Percentiles rank a stretch among this genome's conserved stretches.
Conservation (phyloP, 2,888 invertebrate genomes). For the Athripsodes cinereus region DNA sequence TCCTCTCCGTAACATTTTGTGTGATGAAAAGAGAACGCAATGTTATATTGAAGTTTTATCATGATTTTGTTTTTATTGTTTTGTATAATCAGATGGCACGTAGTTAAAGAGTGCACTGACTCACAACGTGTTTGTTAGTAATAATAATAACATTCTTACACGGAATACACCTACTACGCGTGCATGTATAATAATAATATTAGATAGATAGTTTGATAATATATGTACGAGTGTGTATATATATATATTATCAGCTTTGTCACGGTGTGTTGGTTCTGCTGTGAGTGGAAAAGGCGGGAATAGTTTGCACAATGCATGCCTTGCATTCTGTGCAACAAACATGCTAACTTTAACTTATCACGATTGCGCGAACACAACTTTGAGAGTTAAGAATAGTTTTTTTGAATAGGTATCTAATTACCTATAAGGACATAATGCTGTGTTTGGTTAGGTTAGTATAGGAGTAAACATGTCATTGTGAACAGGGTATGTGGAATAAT, state of each 20-base stretch:
- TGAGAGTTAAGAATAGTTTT: too few species aligned
- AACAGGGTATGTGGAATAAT: too few species aligned
- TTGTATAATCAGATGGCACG: background rate
- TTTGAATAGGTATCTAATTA: too few species aligned
- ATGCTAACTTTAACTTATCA: too few species aligned
- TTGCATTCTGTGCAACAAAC: too few species aligned
- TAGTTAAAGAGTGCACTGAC: conserved; percentile 2
- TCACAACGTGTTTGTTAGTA: background rate
- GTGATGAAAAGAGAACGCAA: background rate
- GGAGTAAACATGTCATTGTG: too few species aligned
- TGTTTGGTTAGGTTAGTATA: too few species aligned
- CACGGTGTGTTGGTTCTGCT: background rate
- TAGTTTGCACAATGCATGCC: background rate
- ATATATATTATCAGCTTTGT: background rate
- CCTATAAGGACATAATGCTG: too few species aligned
- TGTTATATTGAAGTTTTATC: background rate
- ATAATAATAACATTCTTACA: background rate
- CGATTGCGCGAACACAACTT: too few species aligned
- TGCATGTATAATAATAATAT: background rate
- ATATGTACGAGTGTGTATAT: background rate
- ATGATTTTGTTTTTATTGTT: background rate
- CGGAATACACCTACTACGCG: background rate
- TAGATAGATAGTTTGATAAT: background rate
- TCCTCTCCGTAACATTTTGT: background rate
- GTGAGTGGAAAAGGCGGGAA: conserved; percentile 1